phyloP scores from a whole-genome alignment of 2,888 invertebrate species.

The Abscondita cerata region DNA sequence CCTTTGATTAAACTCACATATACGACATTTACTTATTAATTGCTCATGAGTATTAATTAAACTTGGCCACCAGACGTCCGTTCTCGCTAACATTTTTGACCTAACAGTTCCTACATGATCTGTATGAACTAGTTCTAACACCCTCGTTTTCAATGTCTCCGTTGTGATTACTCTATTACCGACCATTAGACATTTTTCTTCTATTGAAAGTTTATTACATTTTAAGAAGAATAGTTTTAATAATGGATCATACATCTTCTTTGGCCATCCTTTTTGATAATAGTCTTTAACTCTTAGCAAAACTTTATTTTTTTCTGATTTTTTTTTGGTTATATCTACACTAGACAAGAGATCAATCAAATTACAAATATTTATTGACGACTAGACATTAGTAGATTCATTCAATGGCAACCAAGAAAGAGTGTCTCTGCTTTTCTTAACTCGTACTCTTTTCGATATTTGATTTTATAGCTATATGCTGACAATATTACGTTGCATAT shows the following conservation, averaged over 20 bases:
- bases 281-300: not conserved
- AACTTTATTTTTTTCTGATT: not conserved
- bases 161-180: no score
- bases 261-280: not conserved
- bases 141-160: no score
- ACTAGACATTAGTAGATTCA: not conserved
- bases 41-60: no score
- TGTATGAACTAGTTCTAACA: no score
- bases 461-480: not conserved
- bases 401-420: not conserved
- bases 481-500: no score
- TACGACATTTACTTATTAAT: no score
- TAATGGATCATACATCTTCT: not conserved
- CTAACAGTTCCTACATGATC: no score
- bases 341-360: not conserved
- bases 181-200: not conserved
- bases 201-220: not conserved
- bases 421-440: not conserved
- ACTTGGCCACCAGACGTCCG: no score
- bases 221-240: slow-evolving; percentile 4
- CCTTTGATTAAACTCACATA: no score
- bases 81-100: no score
- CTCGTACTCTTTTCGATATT: not conserved
- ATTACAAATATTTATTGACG: not conserved
- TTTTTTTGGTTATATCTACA: not conserved